phyloP scores from a whole-genome alignment of 2,113 vertebrate species.

The Anser brachyrhynchus region DNA sequence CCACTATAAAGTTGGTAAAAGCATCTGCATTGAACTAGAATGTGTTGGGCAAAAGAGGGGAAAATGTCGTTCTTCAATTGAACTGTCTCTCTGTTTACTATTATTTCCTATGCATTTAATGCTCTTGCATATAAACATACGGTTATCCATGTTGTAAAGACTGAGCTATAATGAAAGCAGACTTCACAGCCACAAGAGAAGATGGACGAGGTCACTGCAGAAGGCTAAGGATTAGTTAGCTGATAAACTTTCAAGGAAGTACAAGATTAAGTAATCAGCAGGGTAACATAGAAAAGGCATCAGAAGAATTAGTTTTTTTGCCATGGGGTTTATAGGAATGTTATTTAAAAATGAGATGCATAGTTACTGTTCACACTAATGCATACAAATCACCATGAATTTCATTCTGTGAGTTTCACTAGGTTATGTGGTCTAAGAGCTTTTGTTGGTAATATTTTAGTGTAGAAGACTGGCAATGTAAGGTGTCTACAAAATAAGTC shows the following conservation, averaged over 20 bases:
- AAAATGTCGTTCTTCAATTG: background rate
- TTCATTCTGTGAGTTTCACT: background rate
- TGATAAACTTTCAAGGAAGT: background rate
- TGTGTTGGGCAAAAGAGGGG: background rate
- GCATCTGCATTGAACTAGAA: background rate
- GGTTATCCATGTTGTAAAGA: background rate
- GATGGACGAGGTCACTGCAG: background rate
- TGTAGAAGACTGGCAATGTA: background rate
- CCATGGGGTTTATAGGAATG: background rate
- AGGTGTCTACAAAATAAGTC: background rate
- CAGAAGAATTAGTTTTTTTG: background rate
- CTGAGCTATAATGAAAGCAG: background rate
- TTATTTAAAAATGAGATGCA: background rate
- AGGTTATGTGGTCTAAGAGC: background rate
- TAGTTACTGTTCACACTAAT: background rate
- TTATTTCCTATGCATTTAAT: background rate
- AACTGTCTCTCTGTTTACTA: background rate
- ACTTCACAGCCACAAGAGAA: background rate
- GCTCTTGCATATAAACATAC: background rate
- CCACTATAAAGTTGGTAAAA: fast-evolving
- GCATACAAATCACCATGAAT: background rate
- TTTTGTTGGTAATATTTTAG: background rate
- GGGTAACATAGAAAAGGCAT: background rate
- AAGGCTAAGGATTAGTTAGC: background rate
- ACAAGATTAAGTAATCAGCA: background rate